Evolutionary conservation across 2,888 invertebrate species (phyloP).

Genomic region (Zele albiditarsus): DNA sequence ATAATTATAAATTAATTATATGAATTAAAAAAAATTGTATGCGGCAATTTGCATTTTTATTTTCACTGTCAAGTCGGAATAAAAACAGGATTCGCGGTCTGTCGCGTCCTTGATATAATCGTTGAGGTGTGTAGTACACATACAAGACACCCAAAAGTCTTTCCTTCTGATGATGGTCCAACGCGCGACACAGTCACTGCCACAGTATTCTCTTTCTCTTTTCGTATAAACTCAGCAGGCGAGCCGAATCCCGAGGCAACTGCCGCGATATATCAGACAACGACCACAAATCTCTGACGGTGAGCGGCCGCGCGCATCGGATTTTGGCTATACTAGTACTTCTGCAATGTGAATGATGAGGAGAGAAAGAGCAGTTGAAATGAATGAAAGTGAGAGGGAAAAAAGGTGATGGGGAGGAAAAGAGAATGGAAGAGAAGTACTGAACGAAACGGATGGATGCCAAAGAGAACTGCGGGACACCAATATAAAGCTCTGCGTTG

Average conservation of each 20-base stretch:
- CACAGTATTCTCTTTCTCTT: constrained; percentile 16
- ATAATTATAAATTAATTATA: not conserved
- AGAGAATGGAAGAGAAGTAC: constrained; percentile 8
- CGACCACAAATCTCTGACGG: constrained; percentile 62
- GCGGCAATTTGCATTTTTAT: not conserved
- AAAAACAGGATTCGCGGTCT: constrained; percentile 29
- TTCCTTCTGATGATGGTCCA: constrained; percentile 1
- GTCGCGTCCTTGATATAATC: constrained; percentile 28
- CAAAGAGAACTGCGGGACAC: constrained; percentile 47
- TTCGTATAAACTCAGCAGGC: constrained; percentile 30
- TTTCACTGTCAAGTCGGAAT: constrained; percentile 12
- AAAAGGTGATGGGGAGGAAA: constrained; percentile 5
- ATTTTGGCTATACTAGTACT: constrained; percentile 38
- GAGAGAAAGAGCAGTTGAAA: constrained; percentile 30
- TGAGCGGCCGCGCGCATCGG: constrained; percentile 46
- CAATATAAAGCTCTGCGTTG: constrained; percentile 45
- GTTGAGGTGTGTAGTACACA: constrained; percentile 19
- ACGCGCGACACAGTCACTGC: not conserved
- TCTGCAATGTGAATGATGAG: constrained; percentile 39
- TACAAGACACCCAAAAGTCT: constrained; percentile 22
- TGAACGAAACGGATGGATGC: constrained; percentile 40
- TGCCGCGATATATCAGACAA: constrained; percentile 67
- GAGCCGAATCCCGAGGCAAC: constrained; percentile 54
- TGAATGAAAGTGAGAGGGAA: not conserved
- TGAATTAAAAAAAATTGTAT: not conserved